These are phyloP conservation scores for Mamestra configurata DNA, from an alignment of 1,140 invertebrate species.

Conservation along the genomic window DNA sequence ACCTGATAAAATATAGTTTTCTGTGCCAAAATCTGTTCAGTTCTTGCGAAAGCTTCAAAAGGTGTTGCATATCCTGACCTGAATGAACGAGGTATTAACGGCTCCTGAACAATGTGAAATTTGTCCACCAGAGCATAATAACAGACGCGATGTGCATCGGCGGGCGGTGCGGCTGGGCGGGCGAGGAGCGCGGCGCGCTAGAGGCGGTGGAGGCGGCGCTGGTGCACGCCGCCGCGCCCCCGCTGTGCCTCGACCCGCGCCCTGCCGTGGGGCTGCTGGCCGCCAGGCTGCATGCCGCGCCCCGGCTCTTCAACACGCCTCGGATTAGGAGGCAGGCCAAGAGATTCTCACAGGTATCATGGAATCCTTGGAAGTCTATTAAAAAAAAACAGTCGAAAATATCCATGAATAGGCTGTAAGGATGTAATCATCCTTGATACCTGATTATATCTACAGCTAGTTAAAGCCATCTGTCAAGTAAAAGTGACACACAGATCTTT, in stretches of 20 bases:
- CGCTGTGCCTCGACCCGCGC: conserved; percentile 95
- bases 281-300: conserved; percentile 92
- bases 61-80: too few relatives aligned
- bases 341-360: conserved; percentile 91
- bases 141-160: conserved; percentile 92
- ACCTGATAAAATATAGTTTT: too few relatives aligned
- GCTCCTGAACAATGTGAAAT: background rate
- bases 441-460: too few relatives aligned
- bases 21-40: too few relatives aligned
- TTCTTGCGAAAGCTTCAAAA: too few relatives aligned
- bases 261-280: conserved; percentile 93
- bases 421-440: too few relatives aligned
- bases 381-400: too few relatives aligned
- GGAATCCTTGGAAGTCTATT: too few relatives aligned
- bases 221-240: conserved; percentile 94
- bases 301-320: conserved; percentile 92
- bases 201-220: conserved; percentile 95
- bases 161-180: conserved; percentile 91
- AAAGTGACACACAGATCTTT: too few relatives aligned
- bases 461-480: too few relatives aligned
- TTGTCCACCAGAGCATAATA: conserved; percentile 90
- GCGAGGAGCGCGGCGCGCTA: conserved; percentile 93
- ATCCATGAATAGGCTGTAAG: too few relatives aligned
- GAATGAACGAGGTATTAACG: too few relatives aligned
- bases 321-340: conserved; percentile 92